Conservation (phyloP, 2,113 vertebrate genomes). For the Recurvirostra avosetta region DNA sequence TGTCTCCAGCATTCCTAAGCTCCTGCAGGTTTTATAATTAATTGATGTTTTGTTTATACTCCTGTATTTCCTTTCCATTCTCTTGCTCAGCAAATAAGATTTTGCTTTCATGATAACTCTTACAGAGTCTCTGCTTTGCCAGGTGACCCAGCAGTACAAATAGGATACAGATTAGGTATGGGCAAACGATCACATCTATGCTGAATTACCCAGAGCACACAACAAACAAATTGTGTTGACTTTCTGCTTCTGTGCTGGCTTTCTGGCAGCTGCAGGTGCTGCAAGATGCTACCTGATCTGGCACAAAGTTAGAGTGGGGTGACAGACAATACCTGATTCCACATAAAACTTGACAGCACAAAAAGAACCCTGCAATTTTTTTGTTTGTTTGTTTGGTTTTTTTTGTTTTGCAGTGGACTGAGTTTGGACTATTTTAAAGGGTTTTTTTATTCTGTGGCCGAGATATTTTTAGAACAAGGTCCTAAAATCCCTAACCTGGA, state of each 20-base stretch:
- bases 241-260: background rate
- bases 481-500: background rate
- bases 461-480: background rate
- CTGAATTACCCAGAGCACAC: background rate
- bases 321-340: background rate
- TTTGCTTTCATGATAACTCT: background rate
- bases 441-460: background rate
- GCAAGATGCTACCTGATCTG: background rate
- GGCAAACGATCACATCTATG: background rate
- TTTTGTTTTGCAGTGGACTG: background rate
- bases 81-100: background rate
- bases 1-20: background rate
- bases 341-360: background rate
- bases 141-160: background rate
- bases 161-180: constrained; percentile 1
- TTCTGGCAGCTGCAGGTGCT: background rate
- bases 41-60: background rate
- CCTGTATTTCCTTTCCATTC: background rate
- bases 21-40: background rate
- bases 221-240: constrained; percentile 19
- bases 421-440: background rate
- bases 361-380: background rate
- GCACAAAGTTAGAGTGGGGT: background rate
- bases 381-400: too few species aligned
- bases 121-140: background rate